Conservation (phyloP, 2,888 invertebrate species). For the Podotricha telesiphe region DNA sequence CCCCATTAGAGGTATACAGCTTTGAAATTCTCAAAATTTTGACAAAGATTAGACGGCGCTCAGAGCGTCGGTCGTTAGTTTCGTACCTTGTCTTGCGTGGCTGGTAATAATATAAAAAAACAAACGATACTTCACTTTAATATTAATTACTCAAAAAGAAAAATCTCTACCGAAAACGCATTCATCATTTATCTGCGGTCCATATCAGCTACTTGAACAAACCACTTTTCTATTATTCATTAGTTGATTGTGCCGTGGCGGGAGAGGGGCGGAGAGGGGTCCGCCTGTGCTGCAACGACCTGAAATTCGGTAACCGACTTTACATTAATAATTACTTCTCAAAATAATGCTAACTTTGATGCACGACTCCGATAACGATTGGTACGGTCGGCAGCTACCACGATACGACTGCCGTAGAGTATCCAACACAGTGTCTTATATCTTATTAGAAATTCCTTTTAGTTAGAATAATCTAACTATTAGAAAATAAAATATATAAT, state of each 20-base stretch:
- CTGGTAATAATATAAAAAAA: constrained; percentile 8
- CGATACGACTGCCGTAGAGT: constrained; percentile 47
- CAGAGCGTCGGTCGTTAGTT: constrained; percentile 17
- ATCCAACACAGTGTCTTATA: constrained; percentile 24
- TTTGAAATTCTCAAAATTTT: constrained; percentile 50
- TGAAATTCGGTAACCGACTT: constrained; percentile 80
- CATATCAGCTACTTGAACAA: constrained; percentile 76
- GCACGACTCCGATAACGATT: constrained; percentile 74
- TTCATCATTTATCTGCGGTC: constrained; percentile 73
- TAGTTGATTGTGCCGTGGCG: constrained; percentile 66
- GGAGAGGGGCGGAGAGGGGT: constrained; percentile 42
- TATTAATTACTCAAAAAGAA: constrained; percentile 68
- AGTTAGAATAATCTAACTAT: not conserved
- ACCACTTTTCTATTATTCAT: constrained; percentile 80
- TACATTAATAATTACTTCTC: constrained; percentile 83
- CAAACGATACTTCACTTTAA: constrained; percentile 22
- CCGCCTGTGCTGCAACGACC: constrained; percentile 66
- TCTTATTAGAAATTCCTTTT: constrained; percentile 7
- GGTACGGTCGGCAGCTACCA: constrained; percentile 58
- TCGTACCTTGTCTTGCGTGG: not conserved
- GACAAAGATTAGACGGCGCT: constrained; percentile 31
- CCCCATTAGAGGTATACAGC: constrained; percentile 49
- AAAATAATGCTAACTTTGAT: constrained; percentile 80
- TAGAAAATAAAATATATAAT: not conserved
- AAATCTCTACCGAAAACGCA: constrained; percentile 67